Evolutionary conservation across 2,888 invertebrate genomes (phyloP).

Genomic region (Polydrusus tereticollis): DNA sequence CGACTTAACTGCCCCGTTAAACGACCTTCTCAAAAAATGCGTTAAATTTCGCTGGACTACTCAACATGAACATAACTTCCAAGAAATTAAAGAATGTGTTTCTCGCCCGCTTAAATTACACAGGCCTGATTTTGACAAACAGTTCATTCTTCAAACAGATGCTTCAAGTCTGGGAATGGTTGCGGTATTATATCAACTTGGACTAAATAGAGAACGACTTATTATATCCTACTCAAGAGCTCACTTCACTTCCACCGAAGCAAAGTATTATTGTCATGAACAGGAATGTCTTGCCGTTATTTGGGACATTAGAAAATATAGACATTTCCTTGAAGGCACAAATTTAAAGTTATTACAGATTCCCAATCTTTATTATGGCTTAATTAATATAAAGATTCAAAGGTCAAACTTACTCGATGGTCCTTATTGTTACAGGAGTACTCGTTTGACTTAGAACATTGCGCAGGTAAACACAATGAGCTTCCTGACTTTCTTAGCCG

Average conservation of each 20-base stretch:
- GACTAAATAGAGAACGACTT: background rate
- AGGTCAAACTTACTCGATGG: background rate
- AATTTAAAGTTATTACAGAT: background rate
- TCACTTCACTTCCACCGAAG: background rate
- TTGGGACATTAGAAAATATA: background rate
- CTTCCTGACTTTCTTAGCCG: background rate
- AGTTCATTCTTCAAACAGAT: constrained; percentile 1
- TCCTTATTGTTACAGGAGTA: background rate
- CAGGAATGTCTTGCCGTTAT: background rate
- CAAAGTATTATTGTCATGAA: background rate
- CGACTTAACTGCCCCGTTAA: background rate
- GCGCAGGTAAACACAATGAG: background rate
- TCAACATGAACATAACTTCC: background rate
- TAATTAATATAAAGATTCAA: background rate
- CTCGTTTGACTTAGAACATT: background rate
- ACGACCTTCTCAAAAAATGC: background rate
- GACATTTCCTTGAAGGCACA: background rate
- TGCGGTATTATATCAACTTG: background rate
- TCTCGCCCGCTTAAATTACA: background rate
- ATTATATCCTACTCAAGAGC: constrained; percentile 10
- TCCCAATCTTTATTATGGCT: background rate
- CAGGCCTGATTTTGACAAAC: background rate
- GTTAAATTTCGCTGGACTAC: background rate
- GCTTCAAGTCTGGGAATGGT: background rate
- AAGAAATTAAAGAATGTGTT: background rate